Conservation (phyloP, 92 coral and sea anemone species). For the Zoanthus sansibaricus region DNA sequence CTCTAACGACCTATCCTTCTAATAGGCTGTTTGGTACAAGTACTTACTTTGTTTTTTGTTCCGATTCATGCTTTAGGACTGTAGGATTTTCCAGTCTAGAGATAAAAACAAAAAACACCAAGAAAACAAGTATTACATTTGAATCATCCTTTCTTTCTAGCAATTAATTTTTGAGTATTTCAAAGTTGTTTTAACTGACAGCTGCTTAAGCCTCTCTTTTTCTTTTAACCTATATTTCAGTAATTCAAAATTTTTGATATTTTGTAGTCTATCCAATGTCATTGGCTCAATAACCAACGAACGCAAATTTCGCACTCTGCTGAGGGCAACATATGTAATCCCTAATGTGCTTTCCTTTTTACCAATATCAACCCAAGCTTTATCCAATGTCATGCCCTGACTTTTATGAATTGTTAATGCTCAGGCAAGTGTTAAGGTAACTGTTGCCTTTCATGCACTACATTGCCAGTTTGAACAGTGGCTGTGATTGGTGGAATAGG, state of each 20-base stretch:
- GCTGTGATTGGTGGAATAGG: slow-evolving; percentile 48
- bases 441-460: slow-evolving; percentile 74
- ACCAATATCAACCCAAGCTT: slow-evolving; percentile 73
- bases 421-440: slow-evolving; percentile 71
- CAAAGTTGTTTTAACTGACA: slow-evolving; percentile 38
- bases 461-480: slow-evolving; percentile 50
- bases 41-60: slow-evolving; percentile 43
- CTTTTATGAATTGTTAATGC: slow-evolving; percentile 66
- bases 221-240: slow-evolving; percentile 30
- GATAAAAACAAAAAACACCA: slow-evolving; percentile 42
- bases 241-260: slow-evolving; percentile 12
- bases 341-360: slow-evolving; percentile 66
- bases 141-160: slow-evolving; percentile 46
- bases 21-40: slow-evolving; percentile 38
- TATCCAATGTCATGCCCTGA: slow-evolving; percentile 67
- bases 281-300: slow-evolving; percentile 61
- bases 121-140: slow-evolving; percentile 37
- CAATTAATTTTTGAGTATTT: slow-evolving; percentile 40
- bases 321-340: slow-evolving; percentile 67
- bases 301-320: slow-evolving; percentile 52
- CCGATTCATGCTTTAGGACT: slow-evolving; percentile 40
- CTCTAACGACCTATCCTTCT: slow-evolving; percentile 41
- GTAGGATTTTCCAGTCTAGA: slow-evolving; percentile 43
- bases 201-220: slow-evolving; percentile 39
- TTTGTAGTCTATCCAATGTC: slow-evolving; percentile 51